Percentiles rank a stretch among this genome's conserved stretches.
These are phyloP conservation scores for Sphaeramia orbicularis DNA, from an alignment of 2,797 vertebrate genomes.

Conservation along the genomic window DNA sequence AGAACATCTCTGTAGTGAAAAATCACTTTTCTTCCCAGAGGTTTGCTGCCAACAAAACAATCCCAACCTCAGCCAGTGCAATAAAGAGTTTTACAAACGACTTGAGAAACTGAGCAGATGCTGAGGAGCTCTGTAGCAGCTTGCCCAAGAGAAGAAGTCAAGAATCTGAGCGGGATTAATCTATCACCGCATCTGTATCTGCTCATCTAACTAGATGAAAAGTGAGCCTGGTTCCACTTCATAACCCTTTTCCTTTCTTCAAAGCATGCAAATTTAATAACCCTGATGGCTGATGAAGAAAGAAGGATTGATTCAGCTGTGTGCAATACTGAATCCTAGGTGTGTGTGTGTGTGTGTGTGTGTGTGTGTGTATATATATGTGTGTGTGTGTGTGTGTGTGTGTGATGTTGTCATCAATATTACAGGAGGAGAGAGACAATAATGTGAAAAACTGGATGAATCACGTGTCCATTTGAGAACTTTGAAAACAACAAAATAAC, in stretches of 20 bases:
- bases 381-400: too few relatives aligned
- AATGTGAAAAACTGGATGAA: background rate
- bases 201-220: conserved; percentile 54
- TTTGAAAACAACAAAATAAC: background rate
- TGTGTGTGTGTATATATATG: too few relatives aligned
- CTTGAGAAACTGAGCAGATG: conserved; percentile 28
- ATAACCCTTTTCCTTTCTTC: conserved; percentile 43
- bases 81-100: conserved; percentile 1
- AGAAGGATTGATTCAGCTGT: conserved; percentile 25
- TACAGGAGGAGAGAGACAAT: background rate
- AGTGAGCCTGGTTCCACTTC: conserved; percentile 51
- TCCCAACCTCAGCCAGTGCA: background rate
- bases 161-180: conserved; percentile 33
- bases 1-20: background rate
- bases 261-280: conserved; percentile 55
- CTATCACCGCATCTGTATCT: conserved; percentile 42
- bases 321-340: conserved; percentile 16
- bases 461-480: conserved; percentile 5
- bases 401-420: too few relatives aligned
- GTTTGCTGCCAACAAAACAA: conserved; percentile 14
- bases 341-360: background rate
- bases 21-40: too few relatives aligned
- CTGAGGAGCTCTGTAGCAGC: conserved; percentile 10
- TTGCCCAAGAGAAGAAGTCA: conserved; percentile 5
- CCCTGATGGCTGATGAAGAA: conserved; percentile 39